Conservation (phyloP, 2,888 invertebrate genomes). For the Uloborus plumipes region DNA sequence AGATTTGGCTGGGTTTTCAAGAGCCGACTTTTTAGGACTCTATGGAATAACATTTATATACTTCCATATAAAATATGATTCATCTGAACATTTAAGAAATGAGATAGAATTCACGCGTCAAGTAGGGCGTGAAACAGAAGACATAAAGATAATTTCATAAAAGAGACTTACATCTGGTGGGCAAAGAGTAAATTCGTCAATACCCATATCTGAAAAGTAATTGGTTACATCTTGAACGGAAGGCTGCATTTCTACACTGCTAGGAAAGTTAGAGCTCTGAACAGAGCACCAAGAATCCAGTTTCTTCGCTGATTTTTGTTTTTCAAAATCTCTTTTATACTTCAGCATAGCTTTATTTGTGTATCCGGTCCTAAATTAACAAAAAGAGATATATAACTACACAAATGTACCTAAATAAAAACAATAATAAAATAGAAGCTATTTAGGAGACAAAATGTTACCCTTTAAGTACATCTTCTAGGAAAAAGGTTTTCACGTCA, state of each 20-base stretch:
- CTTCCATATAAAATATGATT: no score
- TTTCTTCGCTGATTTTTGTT: slow-evolving; percentile 66
- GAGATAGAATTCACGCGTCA: no score
- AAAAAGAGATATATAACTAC: background rate
- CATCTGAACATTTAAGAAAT: no score
- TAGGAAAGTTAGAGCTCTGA: background rate
- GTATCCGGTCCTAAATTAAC: slow-evolving; percentile 70
- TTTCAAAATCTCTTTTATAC: slow-evolving; percentile 68
- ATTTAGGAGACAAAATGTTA: slow-evolving; percentile 63
- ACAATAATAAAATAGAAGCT: background rate
- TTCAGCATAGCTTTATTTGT: slow-evolving; percentile 71
- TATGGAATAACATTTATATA: no score
- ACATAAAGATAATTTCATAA: background rate
- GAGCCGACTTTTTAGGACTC: no score
- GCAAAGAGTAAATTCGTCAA: slow-evolving; percentile 33
- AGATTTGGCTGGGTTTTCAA: no score
- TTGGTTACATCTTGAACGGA: background rate
- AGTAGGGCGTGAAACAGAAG: no score
- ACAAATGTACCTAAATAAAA: background rate
- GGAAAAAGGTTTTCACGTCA: slow-evolving; percentile 81
- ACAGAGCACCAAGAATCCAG: slow-evolving; percentile 59
- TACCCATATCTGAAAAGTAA: slow-evolving; percentile 17
- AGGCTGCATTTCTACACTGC: background rate
- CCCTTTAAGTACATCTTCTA: slow-evolving; percentile 83
- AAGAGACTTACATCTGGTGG: slow-evolving; percentile 22